These are phyloP conservation scores for Drosophila suzukii DNA, from an alignment of 1,140 invertebrate species.

Conservation along the genomic window DNA sequence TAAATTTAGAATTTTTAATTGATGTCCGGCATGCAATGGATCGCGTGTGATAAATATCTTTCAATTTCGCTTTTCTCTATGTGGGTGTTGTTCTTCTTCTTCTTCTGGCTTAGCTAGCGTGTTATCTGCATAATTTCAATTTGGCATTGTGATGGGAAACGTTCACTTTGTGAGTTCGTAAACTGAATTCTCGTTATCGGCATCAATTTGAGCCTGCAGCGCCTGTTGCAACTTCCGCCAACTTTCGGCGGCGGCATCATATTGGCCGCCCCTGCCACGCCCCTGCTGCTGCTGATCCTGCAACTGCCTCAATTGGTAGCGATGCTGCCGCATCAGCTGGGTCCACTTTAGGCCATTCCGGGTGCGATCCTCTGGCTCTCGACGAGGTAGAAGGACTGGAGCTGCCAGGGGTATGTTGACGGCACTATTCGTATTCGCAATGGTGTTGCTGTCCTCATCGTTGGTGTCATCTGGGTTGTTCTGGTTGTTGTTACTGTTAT, in stretches of 20 bases:
- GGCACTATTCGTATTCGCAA: slow-evolving; percentile 18
- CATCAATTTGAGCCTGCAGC: slow-evolving; percentile 22
- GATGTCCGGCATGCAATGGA: slow-evolving; percentile 60
- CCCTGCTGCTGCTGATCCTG: slow-evolving; percentile 23
- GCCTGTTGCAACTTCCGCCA: slow-evolving; percentile 67
- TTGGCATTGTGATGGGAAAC: slow-evolving; percentile 23
- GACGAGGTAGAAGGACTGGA: neutral
- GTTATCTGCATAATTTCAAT: slow-evolving; percentile 34
- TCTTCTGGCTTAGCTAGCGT: slow-evolving; percentile 6
- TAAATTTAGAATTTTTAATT: slow-evolving; percentile 45
- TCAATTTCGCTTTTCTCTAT: slow-evolving; percentile 44
- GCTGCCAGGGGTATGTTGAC: slow-evolving; percentile 28
- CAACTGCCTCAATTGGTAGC: slow-evolving; percentile 38
- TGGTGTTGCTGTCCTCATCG: slow-evolving; percentile 35
- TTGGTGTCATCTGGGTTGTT: slow-evolving; percentile 27
- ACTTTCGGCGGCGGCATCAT: slow-evolving; percentile 66
- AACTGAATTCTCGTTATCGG: slow-evolving; percentile 52
- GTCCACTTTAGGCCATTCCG: slow-evolving; percentile 52
- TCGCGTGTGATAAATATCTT: slow-evolving; percentile 67
- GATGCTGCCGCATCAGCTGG: slow-evolving; percentile 64
- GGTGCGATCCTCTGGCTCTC: slow-evolving; percentile 12
- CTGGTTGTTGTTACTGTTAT: slow-evolving; percentile 22
- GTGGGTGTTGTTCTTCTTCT: slow-evolving; percentile 10
- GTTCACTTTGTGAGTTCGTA: slow-evolving; percentile 69
- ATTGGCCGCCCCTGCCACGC: slow-evolving; percentile 28